phyloP scores from a whole-genome alignment of 2,113 vertebrate species.

The Entelurus aequoreus region DNA sequence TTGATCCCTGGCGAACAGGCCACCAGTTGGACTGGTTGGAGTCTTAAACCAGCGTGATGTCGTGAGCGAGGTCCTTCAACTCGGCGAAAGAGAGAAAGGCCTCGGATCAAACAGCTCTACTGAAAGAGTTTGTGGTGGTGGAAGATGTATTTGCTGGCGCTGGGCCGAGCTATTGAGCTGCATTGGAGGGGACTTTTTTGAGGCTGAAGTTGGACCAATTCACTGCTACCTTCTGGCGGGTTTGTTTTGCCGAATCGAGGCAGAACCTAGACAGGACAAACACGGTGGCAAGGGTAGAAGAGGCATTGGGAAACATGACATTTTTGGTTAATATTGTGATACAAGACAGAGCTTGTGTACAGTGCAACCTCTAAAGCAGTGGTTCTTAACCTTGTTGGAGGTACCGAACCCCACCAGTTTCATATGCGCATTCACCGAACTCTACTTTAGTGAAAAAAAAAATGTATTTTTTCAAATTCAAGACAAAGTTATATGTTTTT shows the following conservation, averaged over 20 bases:
- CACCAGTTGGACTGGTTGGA: constrained; percentile 38
- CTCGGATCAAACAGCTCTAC: constrained; percentile 56
- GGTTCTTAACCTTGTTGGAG: neutral
- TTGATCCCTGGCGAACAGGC: constrained; percentile 43
- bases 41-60: constrained; percentile 45
- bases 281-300: neutral
- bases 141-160: constrained; percentile 42
- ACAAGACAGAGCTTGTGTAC: neutral
- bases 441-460: too few species aligned
- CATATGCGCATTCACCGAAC: too few species aligned
- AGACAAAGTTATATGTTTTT: too few species aligned
- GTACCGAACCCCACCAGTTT: neutral
- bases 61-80: constrained; percentile 51
- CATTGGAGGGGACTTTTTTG: constrained; percentile 94
- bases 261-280: constrained; percentile 80
- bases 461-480: too few species aligned
- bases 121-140: constrained; percentile 57
- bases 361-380: neutral
- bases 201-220: constrained; percentile 99
- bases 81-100: constrained; percentile 59
- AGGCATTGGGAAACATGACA: neutral
- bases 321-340: neutral
- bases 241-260: constrained; percentile 97
- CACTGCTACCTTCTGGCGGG: constrained; percentile 94
- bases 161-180: constrained; percentile 83